phyloP scores from a whole-genome alignment of 2,797 vertebrate species.

The Poeciliopsis presidionis region DNA sequence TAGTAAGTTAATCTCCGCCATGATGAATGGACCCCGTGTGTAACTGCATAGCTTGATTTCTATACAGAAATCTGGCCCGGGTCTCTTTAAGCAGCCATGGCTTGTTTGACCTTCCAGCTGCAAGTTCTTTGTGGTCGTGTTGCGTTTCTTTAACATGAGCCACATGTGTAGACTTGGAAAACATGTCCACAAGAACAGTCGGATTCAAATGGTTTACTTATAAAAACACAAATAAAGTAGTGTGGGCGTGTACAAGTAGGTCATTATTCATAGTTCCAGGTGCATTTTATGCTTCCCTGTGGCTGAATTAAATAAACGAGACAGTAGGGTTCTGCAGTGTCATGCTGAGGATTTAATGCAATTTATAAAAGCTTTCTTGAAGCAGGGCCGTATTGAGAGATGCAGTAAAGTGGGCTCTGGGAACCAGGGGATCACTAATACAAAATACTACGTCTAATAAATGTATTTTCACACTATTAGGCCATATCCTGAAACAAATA shows the following conservation, averaged over 20 bases:
- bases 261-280: neutral
- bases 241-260: no score
- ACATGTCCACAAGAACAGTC: fast-evolving
- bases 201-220: fast-evolving
- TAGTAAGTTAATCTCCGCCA: constrained; percentile 84
- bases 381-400: neutral
- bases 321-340: neutral
- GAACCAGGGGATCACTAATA: neutral
- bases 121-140: neutral
- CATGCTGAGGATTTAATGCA: neutral
- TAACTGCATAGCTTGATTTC: neutral
- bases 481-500: neutral
- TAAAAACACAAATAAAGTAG: neutral
- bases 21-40: neutral
- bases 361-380: neutral
- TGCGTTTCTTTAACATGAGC: neutral
- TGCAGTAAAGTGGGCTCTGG: neutral
- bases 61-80: no score
- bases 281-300: neutral
- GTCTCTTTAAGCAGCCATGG: neutral
- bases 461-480: neutral
- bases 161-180: neutral
- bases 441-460: neutral
- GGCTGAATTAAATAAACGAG: neutral
- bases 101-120: constrained; percentile 39